A percentile compares a stretch with the other conserved stretches of the same genome.
phyloP scores from a whole-genome alignment of 2,888 invertebrate species.

The Ophraella communa region DNA sequence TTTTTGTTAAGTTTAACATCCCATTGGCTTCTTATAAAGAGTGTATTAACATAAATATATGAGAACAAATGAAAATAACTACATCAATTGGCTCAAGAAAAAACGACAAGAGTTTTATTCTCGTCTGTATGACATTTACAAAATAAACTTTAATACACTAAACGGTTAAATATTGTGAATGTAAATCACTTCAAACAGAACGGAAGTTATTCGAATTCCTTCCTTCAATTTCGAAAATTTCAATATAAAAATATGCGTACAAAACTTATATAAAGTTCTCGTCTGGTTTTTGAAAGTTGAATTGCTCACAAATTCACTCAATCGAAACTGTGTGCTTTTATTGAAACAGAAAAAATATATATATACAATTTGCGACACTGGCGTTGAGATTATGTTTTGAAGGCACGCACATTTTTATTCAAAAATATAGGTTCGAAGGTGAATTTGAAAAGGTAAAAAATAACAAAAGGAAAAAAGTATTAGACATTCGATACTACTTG shows the following conservation, averaged over 20 bases:
- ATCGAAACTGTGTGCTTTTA: background rate
- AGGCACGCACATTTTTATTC: background rate
- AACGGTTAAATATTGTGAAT: background rate
- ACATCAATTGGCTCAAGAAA: no score
- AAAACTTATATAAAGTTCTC: background rate
- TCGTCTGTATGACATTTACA: no score
- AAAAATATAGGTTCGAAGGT: background rate
- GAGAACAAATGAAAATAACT: no score
- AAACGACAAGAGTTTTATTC: no score
- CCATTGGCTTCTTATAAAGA: no score
- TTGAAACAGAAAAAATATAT: background rate
- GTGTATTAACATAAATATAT: no score
- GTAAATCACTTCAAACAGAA: conserved; percentile 4
- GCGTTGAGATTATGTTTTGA: background rate
- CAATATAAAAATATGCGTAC: conserved; percentile 9
- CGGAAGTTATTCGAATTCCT: conserved; percentile 3
- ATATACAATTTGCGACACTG: background rate
- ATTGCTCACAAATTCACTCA: background rate
- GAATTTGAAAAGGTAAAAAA: background rate
- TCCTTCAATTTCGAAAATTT: conserved; percentile 4
- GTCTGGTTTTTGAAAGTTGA: background rate
- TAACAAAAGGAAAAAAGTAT: background rate
- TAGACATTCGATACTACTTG: background rate
- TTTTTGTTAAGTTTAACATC: no score
- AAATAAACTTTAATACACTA: no score